These are phyloP conservation scores for Orycteropus afer DNA, from an alignment of 2,113 vertebrate genomes.

Conservation along the genomic window DNA sequence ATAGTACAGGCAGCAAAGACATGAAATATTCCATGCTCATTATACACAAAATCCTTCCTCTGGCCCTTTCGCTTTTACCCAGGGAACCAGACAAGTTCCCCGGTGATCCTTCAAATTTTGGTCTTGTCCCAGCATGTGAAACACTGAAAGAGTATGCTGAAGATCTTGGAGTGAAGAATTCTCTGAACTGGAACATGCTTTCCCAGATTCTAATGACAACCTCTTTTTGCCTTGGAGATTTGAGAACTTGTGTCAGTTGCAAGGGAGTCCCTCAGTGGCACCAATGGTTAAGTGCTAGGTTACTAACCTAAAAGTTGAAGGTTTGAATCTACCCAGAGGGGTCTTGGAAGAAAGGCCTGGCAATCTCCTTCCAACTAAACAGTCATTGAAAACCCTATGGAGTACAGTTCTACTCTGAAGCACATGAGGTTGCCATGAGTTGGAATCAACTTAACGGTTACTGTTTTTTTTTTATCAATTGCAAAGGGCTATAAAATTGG, in stretches of 20 bases:
- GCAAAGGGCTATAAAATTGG: not conserved
- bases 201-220: not conserved
- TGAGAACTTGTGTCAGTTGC: not conserved
- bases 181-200: not conserved
- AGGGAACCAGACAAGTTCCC: not conserved
- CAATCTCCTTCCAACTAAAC: too few species aligned
- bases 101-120: not conserved
- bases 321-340: too few species aligned
- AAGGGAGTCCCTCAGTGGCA: not conserved
- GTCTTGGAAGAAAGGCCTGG: too few species aligned
- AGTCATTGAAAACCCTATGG: too few species aligned
- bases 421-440: too few species aligned
- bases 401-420: too few species aligned
- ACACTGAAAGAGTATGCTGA: not conserved
- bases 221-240: not conserved
- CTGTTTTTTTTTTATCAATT: not conserved
- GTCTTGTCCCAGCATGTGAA: not conserved
- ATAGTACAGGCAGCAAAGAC: not conserved
- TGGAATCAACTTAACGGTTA: too few species aligned
- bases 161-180: not conserved
- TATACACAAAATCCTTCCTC: not conserved
- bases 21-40: not conserved
- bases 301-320: too few species aligned
- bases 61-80: not conserved
- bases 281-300: too few species aligned